phyloP scores from a whole-genome alignment of 2,113 vertebrate species.

The Arvicanthis niloticus region DNA sequence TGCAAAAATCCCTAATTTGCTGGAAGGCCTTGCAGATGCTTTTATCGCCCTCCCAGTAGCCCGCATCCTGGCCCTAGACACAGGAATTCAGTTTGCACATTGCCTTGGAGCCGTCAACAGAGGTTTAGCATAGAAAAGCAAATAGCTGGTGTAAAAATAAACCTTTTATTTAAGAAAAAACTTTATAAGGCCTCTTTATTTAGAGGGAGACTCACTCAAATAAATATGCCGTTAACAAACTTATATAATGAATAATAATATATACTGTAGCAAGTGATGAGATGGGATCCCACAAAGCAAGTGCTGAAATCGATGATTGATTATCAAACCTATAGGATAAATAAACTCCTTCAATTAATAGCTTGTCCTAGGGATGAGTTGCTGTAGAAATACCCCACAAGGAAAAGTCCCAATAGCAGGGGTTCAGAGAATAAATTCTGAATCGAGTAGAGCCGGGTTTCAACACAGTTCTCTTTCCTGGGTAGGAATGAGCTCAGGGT shows the following conservation, averaged over 20 bases:
- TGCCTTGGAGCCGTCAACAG: conserved; percentile 80
- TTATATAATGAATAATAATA: conserved; percentile 87
- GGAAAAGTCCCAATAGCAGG: conserved; percentile 65
- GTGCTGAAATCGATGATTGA: conserved; percentile 88
- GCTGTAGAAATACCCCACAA: conserved; percentile 60
- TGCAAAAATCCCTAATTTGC: conserved; percentile 72
- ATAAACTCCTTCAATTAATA: conserved; percentile 85
- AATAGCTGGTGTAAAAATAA: conserved; percentile 88
- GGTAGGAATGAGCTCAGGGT: neutral
- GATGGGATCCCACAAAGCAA: conserved; percentile 87
- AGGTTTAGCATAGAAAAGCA: conserved; percentile 87
- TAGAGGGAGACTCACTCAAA: conserved; percentile 88
- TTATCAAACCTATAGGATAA: conserved; percentile 85
- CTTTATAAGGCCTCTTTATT: conserved; percentile 87
- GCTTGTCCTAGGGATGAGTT: conserved; percentile 77
- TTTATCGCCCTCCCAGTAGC: conserved; percentile 69
- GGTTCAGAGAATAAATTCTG: conserved; percentile 44
- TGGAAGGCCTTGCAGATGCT: conserved; percentile 71
- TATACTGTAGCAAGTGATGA: conserved; percentile 87
- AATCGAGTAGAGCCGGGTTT: neutral
- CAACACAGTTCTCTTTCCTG: neutral
- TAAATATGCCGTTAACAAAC: conserved; percentile 88
- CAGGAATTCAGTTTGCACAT: conserved; percentile 84
- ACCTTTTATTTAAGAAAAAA: conserved; percentile 84
- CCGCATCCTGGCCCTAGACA: conserved; percentile 59